A percentile compares a stretch with the other conserved stretches of the same genome.
These are phyloP conservation scores for Horisme vitalbata DNA, from an alignment of 2,888 invertebrate genomes.

Conservation along the genomic window DNA sequence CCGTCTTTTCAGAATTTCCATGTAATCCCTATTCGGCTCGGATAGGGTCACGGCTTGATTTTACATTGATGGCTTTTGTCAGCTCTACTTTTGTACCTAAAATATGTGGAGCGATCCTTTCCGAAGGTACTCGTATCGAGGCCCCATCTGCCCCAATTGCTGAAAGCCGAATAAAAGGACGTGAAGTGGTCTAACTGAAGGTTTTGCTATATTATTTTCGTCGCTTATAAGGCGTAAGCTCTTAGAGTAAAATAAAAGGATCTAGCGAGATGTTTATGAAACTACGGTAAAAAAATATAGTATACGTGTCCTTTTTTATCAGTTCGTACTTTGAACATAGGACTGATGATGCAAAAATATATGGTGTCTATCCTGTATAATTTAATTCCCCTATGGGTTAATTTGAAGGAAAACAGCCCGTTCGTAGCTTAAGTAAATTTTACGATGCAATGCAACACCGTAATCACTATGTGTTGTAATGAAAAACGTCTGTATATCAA, in stretches of 20 bases:
- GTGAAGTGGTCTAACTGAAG: slow-evolving; percentile 14
- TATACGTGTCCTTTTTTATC: too few relatives aligned
- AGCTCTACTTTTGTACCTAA: slow-evolving; percentile 33
- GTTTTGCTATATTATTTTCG: slow-evolving; percentile 1
- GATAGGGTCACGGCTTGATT: slow-evolving; percentile 51
- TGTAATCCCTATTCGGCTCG: slow-evolving; percentile 5
- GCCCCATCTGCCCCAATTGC: slow-evolving; percentile 13
- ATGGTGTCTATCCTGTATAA: too few relatives aligned
- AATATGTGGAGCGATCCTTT: slow-evolving; percentile 31
- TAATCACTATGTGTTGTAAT: too few relatives aligned
- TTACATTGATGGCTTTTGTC: slow-evolving; percentile 38
- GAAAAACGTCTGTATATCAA: too few relatives aligned
- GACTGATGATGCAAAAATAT: too few relatives aligned
- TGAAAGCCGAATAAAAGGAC: slow-evolving; percentile 19
- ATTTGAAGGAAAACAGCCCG: too few relatives aligned
- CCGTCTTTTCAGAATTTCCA: background rate
- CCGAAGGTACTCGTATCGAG: slow-evolving; percentile 19
- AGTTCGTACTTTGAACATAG: too few relatives aligned
- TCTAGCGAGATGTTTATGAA: too few relatives aligned
- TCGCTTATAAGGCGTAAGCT: background rate
- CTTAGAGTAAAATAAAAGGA: background rate
- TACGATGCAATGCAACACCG: too few relatives aligned
- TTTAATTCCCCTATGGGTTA: too few relatives aligned
- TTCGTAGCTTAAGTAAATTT: too few relatives aligned
- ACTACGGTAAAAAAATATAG: too few relatives aligned